These are phyloP conservation scores for Phodopus roborovskii DNA, from an alignment of 2,113 vertebrate species.

Conservation along the genomic window DNA sequence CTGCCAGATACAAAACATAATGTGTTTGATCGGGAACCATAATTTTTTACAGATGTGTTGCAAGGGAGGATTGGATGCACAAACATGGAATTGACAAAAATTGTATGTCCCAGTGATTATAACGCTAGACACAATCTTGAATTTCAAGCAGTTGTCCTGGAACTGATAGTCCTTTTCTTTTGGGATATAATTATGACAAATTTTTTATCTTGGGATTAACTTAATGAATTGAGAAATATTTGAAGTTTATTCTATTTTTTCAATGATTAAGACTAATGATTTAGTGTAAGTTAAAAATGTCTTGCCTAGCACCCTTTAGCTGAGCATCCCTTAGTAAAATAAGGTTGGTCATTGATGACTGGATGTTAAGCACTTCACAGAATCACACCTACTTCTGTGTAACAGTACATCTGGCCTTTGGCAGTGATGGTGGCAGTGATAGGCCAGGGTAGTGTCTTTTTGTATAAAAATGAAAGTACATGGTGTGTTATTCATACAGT, in stretches of 20 bases:
- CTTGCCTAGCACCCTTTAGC: constrained; percentile 45
- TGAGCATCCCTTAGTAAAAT: constrained; percentile 11
- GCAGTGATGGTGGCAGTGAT: not conserved
- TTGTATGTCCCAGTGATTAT: constrained; percentile 41
- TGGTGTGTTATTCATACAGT: constrained; percentile 60
- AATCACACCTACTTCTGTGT: not conserved
- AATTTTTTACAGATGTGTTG: constrained; percentile 6
- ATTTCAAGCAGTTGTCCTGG: constrained; percentile 52
- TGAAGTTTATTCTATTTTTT: constrained; percentile 72
- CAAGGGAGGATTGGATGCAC: not conserved
- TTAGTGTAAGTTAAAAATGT: constrained; percentile 54
- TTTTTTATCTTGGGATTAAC: constrained; percentile 62
- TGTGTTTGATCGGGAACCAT: constrained; percentile 67
- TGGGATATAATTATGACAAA: not conserved
- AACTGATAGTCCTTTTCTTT: constrained; percentile 47
- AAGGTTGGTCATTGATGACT: not conserved
- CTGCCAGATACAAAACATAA: constrained; percentile 59
- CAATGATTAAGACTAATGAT: constrained; percentile 64
- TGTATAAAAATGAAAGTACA: constrained; percentile 44
- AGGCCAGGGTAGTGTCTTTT: not conserved
- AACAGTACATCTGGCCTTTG: not conserved
- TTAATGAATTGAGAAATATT: constrained; percentile 53
- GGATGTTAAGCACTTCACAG: not conserved
- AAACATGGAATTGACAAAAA: constrained; percentile 28
- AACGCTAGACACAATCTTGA: constrained; percentile 52